Conservation (phyloP, 53 echinoderm and acorn worm genomes). For the Hippasteria phrygiana region DNA sequence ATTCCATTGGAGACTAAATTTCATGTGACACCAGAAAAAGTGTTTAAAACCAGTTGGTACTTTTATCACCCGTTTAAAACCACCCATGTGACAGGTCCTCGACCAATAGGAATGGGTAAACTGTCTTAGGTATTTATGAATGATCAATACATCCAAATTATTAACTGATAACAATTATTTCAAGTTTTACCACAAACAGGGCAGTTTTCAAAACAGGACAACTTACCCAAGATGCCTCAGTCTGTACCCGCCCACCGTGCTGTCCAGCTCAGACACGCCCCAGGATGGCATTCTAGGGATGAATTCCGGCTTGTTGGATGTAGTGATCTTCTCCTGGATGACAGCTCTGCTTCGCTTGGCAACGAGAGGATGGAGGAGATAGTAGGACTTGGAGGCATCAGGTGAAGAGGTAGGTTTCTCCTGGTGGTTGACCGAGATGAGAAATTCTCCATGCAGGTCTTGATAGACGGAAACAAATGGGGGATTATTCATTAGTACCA, state of each 20-base stretch:
- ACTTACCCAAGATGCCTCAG: constrained; percentile 88
- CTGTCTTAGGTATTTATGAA: no score
- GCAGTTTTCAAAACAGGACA: neutral
- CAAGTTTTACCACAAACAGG: no score
- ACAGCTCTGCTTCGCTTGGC: constrained; percentile 69
- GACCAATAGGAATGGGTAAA: no score
- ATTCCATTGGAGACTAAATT: no score
- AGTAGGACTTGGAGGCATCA: constrained; percentile 66
- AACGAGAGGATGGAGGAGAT: constrained; percentile 91
- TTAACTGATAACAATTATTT: no score
- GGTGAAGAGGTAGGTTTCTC: neutral
- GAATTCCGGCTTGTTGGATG: constrained; percentile 63
- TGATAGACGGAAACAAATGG: neutral
- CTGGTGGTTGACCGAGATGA: constrained; percentile 78
- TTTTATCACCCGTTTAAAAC: no score
- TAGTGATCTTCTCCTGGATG: constrained; percentile 65
- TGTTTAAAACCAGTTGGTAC: no score
- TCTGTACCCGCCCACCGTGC: constrained; percentile 67
- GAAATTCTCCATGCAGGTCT: constrained; percentile 82
- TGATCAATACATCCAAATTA: neutral
- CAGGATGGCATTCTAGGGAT: constrained; percentile 78
- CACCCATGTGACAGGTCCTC: no score
- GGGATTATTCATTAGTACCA: no score
- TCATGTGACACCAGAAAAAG: no score
- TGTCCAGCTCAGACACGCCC: constrained; percentile 79